Base-by-base conservation (phyloP, 2,113 vertebrate species). In the Riparia riparia region DNA sequence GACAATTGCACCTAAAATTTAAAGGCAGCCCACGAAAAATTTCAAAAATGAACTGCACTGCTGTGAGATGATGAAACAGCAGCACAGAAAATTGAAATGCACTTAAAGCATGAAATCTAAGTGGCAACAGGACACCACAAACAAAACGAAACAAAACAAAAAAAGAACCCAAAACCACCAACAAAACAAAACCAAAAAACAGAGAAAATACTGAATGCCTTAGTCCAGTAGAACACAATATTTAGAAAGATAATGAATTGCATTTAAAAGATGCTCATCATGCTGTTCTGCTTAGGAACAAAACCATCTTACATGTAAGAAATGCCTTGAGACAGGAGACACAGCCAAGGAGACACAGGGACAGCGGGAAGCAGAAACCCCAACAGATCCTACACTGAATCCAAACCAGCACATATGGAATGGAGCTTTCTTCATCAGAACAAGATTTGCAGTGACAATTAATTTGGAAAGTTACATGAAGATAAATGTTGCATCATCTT, bases 331-430 rank as follows among this genome's bases (percentile, higher is more conserved):
- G 60, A 86, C 2, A 21, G 49, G 57, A 54, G 47, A 72, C 9
- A 5, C 22, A 69, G 25, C 12, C 34, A 56, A 63, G 56, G 49
- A 76, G 42, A 70, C 25, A 24, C 17, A 14, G 29, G 14, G 49
- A 56, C 31, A 71, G 54, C 3, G 17, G 26, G 47, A 80, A 93
- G 44, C 49, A 87, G 68, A 86, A 74, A 39, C 11, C 25, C 54
- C 49, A 76, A 18, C 21, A 77, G 66, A 25, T 83, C 61, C 72
- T 51, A 49, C 31, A 26, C n/a, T 31, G 50, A 65, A 61, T 17
- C 37, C 58, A 28, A 10, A 70, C 6, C 49, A n/a, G 50, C 4
- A 1, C 15, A 12, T 3, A 6, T 0, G 2, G 29, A 53, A 47
- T 1, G 14, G 31, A 76, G 32, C 9, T 70, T 86, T 45, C 73